Conservation (phyloP, 2,113 vertebrate genomes). For the Plectropomus leopardus region DNA sequence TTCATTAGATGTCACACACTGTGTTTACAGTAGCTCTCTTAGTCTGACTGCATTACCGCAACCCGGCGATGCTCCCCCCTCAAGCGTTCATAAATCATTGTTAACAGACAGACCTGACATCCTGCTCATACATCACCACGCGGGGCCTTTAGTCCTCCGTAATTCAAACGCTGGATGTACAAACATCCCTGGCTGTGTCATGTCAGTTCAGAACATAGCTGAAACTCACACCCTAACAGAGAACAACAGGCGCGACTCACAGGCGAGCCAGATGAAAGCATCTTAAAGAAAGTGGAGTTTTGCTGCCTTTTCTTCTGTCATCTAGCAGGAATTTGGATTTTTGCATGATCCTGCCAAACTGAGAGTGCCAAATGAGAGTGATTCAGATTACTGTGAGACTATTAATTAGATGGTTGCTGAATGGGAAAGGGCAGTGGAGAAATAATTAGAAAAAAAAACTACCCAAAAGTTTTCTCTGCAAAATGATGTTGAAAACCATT, state of each 20-base stretch:
- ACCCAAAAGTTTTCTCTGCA: background rate
- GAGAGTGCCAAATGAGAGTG: slow-evolving; percentile 25
- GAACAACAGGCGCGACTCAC: slow-evolving; percentile 68
- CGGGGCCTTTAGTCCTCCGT: slow-evolving; percentile 66
- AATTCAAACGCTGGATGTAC: slow-evolving; percentile 75
- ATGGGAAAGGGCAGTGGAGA: background rate
- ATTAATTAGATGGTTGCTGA: slow-evolving; percentile 27
- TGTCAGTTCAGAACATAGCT: slow-evolving; percentile 67
- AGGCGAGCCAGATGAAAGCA: slow-evolving; percentile 71
- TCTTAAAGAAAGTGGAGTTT: slow-evolving; percentile 71
- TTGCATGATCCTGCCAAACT: slow-evolving; percentile 40
- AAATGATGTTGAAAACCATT: background rate
- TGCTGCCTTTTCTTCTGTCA: slow-evolving; percentile 54
- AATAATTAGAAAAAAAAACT: background rate
- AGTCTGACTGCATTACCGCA: slow-evolving; percentile 70
- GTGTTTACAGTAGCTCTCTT: slow-evolving; percentile 78
- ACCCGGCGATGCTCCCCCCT: slow-evolving; percentile 52
- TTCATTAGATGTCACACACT: slow-evolving; percentile 62
- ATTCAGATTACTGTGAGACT: slow-evolving; percentile 49
- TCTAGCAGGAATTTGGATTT: slow-evolving; percentile 61
- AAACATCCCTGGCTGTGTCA: slow-evolving; percentile 72
- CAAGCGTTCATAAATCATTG: slow-evolving; percentile 82
- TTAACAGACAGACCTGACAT: slow-evolving; percentile 81
- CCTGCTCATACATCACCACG: slow-evolving; percentile 76
- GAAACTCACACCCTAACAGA: slow-evolving; percentile 79